Base-by-base conservation (phyloP, 2,797 vertebrate genomes). In the Novumbra hubbsi region DNA sequence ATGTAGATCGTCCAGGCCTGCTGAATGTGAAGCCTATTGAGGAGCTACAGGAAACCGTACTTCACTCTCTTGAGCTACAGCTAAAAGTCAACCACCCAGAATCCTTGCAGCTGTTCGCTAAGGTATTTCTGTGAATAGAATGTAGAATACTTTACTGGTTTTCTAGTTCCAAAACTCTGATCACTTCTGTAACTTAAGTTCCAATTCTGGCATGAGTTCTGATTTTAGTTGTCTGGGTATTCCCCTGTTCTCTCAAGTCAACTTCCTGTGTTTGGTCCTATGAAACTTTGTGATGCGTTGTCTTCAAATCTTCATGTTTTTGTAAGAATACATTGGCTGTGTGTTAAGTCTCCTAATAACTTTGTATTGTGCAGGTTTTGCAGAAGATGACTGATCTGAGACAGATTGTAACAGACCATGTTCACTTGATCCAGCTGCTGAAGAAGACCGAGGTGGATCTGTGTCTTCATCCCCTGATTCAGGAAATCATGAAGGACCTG, bases 371-470 rank as follows among this genome's bases (percentile, higher is more conserved):
- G 21, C 24, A 60, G 55, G 87, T 99, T 87, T 95, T 99, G 49
- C 98, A 99, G 94, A 99, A 99, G 92, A 99, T 99, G 98, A 99
- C 97, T 4, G 98, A 99, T 93, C 95, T 99, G 86, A 94, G 98
- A 80, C 97, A 99, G 92, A 96, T 99, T 21, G 98, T 99, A 76
- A 96, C 97, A 0, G 94, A 99, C 81, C 97, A 99, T 0, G 98
- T 99, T 79, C 97, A 97, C 90, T 89, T 96, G 38, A 92, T 98
- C 86, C 96, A 98, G 88, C 91, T 98, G 69, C 94, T 99, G 80
- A 97, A 96, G 91, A 97, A 99, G 89, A 96, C 95, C 0, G 98
- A 99, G 89, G 88, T 95, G 45, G 97, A 98, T 86, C 96, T 98
- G 94, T 95, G 93, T 81, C 89, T 99, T 68, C 98, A 99, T 78